Base-by-base conservation (phyloP, 2,888 invertebrate species). In the Tineola bisselliella region DNA sequence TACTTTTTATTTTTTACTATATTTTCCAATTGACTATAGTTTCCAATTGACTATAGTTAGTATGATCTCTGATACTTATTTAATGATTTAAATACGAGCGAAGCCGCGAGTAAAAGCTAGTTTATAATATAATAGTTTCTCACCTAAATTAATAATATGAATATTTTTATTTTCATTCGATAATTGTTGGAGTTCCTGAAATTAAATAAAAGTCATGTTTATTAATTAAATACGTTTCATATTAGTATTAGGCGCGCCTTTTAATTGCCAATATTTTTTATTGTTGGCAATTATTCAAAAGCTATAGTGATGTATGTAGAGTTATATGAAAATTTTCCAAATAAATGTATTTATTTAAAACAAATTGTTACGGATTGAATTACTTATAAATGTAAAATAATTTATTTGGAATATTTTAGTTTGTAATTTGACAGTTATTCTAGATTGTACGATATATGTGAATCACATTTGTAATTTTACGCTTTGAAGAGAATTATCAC, bases 91-190 rank as follows among this genome's bases (percentile, higher is more conserved):
- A n/a, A n/a, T n/a, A n/a, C n/a, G n/a, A n/a, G n/a, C n/a, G n/a
- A n/a, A n/a, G n/a, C n/a, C n/a, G n/a, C n/a, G n/a, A 44, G 44
- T 44, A 13, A 13, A 4, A 4, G 15, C 3, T 15, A 15, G 8
- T 2, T n/a, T 61, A 64, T 63, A 54, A 31, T n/a, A n/a, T n/a
- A 54, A 62, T 25, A 59, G 58, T 17, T 48, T 68, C 74, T 87
- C 88, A 94, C 94, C 94, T 72, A 94, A 84, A 76, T 92, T 86
- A 59, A 95, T 71, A 63, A 95, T 88, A 65, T 92, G 90, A 59
- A 95, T 72, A 68, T 91, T 92, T 65, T 88, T 78, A 67, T 92
- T 81, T 61, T 87, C 74, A 17, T 87, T 74, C 0, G 92, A 89
- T 64, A 95, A 69, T 63, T 89, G 79, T 65, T 87, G 81, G 5